These are phyloP conservation scores for Metaphire vulgaris DNA, from an alignment of 1,140 invertebrate genomes.

Conservation along the genomic window DNA sequence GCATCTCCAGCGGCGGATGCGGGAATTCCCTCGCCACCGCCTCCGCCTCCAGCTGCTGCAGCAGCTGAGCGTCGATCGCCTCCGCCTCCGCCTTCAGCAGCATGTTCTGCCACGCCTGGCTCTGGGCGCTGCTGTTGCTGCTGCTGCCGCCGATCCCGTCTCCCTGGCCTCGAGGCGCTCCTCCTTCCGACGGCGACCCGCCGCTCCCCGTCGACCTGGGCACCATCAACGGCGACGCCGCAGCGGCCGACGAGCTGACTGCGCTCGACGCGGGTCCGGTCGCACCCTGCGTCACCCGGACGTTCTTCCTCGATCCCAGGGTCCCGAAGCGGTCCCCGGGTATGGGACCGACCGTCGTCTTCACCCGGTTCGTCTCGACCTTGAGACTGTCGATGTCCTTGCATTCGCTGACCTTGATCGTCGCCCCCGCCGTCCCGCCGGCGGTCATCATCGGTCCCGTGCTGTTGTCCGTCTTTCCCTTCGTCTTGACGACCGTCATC, in stretches of 20 bases:
- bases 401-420: neutral
- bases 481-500: neutral
- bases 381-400: conserved; percentile 9
- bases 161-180: too few relatives aligned
- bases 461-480: too few relatives aligned
- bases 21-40: conserved; percentile 4
- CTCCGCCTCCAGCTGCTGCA: neutral
- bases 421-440: neutral
- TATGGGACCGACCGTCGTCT: neutral
- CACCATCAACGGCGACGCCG: neutral
- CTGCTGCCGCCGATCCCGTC: conserved; percentile 6
- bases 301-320: neutral
- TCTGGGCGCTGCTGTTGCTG: conserved; percentile 11
- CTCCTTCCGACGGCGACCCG: neutral
- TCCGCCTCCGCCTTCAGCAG: conserved; percentile 6
- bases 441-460: too few relatives aligned
- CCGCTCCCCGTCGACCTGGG: neutral
- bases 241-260: neutral
- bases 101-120: conserved; percentile 20
- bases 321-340: neutral
- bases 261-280: neutral
- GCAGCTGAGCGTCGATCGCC: neutral
- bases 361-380: neutral
- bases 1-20: conserved; percentile 14
- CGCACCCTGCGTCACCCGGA: neutral